phyloP scores from a whole-genome alignment of 2,888 invertebrate genomes.

The Cartodere bifasciata region DNA sequence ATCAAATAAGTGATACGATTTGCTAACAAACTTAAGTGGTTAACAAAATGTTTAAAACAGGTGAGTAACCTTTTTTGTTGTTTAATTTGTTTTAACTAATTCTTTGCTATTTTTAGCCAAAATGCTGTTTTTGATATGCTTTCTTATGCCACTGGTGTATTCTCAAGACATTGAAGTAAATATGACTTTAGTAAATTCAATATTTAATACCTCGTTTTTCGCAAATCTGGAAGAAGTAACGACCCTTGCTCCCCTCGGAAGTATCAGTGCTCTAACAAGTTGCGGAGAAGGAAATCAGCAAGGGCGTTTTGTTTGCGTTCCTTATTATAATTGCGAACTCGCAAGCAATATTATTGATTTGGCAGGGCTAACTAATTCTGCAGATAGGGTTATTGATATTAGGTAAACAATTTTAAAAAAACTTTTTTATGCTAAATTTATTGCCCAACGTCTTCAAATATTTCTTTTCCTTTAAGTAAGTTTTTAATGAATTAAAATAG shows the following conservation, averaged over 20 bases:
- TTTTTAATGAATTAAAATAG: too few species aligned
- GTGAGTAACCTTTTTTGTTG: too few species aligned
- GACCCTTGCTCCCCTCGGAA: conserved; percentile 16
- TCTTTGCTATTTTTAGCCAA: too few species aligned
- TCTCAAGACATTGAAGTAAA: too few species aligned
- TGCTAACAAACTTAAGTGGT: too few species aligned
- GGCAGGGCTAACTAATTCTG: conserved; percentile 28
- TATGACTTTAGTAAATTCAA: conserved; percentile 6
- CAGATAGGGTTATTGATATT: conserved; percentile 60
- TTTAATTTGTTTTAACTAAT: too few species aligned
- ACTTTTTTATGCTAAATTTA: not conserved
- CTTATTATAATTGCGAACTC: conserved; percentile 59
- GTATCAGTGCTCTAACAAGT: conserved; percentile 18
- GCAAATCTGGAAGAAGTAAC: conserved; percentile 20
- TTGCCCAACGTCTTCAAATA: too few species aligned
- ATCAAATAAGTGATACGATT: too few species aligned
- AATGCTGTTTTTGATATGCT: too few species aligned
- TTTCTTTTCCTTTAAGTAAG: too few species aligned
- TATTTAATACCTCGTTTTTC: conserved; percentile 15
- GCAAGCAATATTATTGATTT: conserved; percentile 39
- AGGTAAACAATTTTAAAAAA: conserved; percentile 41
- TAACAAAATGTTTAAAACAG: too few species aligned
- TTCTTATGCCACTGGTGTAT: too few species aligned
- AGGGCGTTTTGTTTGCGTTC: conserved; percentile 55
- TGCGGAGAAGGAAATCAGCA: conserved; percentile 29